These are phyloP conservation scores for Gavia stellata DNA, from an alignment of 2,113 vertebrate species.

Conservation along the genomic window DNA sequence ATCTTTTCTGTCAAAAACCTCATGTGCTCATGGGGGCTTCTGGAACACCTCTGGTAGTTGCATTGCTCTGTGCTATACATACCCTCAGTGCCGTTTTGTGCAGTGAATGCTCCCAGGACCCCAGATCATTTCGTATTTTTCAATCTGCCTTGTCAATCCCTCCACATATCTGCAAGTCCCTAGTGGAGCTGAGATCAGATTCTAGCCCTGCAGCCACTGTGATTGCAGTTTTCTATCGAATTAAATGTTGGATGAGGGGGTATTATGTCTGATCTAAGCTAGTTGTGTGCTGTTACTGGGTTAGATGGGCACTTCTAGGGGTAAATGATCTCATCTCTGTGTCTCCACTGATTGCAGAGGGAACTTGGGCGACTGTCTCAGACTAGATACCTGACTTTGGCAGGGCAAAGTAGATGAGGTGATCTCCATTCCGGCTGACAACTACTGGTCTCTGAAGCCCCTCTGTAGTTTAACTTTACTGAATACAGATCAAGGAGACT, in stretches of 20 bases:
- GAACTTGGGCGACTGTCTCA: neutral
- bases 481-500: neutral
- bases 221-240: neutral
- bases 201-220: neutral
- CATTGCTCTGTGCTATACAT: neutral
- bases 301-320: neutral
- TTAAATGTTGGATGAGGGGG: neutral
- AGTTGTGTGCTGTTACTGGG: neutral
- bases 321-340: neutral
- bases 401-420: neutral
- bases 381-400: neutral
- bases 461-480: neutral
- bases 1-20: neutral
- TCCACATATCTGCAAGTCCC: neutral
- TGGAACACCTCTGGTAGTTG: neutral
- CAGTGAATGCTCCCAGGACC: neutral
- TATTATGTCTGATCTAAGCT: neutral
- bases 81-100: neutral
- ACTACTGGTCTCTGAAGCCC: neutral
- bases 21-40: neutral
- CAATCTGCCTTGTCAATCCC: neutral
- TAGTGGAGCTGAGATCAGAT: neutral
- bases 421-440: neutral
- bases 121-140: neutral
- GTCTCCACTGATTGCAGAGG: neutral